phyloP scores from a whole-genome alignment of 1,140 invertebrate genomes.

The Drosophila truncata region DNA sequence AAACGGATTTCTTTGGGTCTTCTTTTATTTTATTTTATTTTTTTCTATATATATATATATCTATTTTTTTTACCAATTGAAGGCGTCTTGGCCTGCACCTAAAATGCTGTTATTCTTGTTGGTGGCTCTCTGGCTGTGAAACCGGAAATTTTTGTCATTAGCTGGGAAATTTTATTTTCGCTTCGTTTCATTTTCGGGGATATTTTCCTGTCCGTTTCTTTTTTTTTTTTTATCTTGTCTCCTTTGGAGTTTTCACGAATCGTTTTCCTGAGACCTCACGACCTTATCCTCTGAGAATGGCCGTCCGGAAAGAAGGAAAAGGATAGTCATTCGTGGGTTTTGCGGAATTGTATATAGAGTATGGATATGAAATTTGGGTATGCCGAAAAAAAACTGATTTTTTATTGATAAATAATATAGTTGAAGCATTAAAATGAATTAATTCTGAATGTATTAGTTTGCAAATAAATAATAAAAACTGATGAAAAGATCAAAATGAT shows the following conservation, averaged over 20 bases:
- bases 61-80: neutral
- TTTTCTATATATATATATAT: neutral
- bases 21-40: neutral
- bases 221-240: slow-evolving; percentile 3
- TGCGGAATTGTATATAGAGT: neutral
- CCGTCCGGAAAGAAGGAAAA: slow-evolving; percentile 6
- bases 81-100: slow-evolving; percentile 16
- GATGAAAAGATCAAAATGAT: too few relatives aligned
- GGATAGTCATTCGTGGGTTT: neutral
- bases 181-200: slow-evolving; percentile 59
- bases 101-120: slow-evolving; percentile 3
- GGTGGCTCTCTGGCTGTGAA: slow-evolving; percentile 21
- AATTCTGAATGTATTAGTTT: too few relatives aligned
- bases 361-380: neutral
- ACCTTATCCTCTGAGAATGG: slow-evolving; percentile 27
- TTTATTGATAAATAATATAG: too few relatives aligned
- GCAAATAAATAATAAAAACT: too few relatives aligned
- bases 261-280: slow-evolving; percentile 18
- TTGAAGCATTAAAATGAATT: too few relatives aligned
- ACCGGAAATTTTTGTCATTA: slow-evolving; percentile 79
- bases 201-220: slow-evolving; percentile 1
- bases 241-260: slow-evolving; percentile 16
- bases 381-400: too few relatives aligned
- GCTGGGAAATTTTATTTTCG: slow-evolving; percentile 78
- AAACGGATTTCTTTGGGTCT: slow-evolving; percentile 15